A percentile compares a stretch with the other conserved stretches of the same genome.
These are phyloP conservation scores for Prorops nasuta DNA, from an alignment of 1,140 invertebrate species.

Conservation along the genomic window DNA sequence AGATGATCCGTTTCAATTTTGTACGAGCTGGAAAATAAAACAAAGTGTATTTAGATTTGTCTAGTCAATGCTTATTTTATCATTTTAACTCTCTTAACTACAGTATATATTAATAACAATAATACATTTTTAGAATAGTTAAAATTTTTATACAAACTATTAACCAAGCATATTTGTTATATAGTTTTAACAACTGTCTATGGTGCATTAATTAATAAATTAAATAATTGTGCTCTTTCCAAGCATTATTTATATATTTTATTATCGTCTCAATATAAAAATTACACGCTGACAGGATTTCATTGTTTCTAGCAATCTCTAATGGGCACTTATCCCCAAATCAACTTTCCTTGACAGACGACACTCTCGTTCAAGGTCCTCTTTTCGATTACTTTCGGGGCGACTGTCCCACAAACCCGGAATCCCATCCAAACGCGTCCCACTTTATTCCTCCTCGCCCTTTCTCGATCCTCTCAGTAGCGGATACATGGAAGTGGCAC, in stretches of 20 bases:
- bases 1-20: slow-evolving; percentile 62
- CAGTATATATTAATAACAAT: too few species aligned
- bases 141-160: too few species aligned
- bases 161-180: too few species aligned
- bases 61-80: too few species aligned
- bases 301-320: slow-evolving; percentile 15
- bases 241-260: too few species aligned
- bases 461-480: slow-evolving; percentile 15
- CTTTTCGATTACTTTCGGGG: slow-evolving; percentile 15
- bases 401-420: slow-evolving; percentile 35
- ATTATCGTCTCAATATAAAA: too few species aligned
- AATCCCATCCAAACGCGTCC: slow-evolving; percentile 17
- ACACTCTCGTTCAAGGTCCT: slow-evolving; percentile 45
- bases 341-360: slow-evolving; percentile 43
- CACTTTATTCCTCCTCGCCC: slow-evolving; percentile 22
- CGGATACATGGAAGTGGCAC: slow-evolving; percentile 28
- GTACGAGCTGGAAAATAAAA: slow-evolving; percentile 58
- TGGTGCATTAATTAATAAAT: too few species aligned
- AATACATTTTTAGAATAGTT: too few species aligned
- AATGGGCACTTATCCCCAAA: slow-evolving; percentile 21
- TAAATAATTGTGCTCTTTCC: too few species aligned
- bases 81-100: too few species aligned
- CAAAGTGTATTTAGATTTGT: too few species aligned
- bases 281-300: not conserved
- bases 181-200: too few species aligned